These are phyloP conservation scores for Huso huso DNA, from an alignment of 2,797 vertebrate genomes.

Conservation along the genomic window DNA sequence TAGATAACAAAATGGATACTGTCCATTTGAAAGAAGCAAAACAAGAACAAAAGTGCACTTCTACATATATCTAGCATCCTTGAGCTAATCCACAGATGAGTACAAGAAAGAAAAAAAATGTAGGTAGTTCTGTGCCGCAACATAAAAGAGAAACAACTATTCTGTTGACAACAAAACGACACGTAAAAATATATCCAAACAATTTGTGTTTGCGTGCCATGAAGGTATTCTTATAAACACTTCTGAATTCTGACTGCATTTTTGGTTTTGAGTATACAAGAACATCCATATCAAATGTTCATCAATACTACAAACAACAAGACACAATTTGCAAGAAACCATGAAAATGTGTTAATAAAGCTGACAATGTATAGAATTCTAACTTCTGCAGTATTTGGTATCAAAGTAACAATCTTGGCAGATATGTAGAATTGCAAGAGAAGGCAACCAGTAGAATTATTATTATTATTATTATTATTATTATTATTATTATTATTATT, in stretches of 20 bases:
- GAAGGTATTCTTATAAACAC: conserved; percentile 72
- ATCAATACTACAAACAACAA: conserved; percentile 70
- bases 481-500: too few species aligned
- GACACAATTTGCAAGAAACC: conserved; percentile 73
- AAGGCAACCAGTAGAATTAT: conserved; percentile 38
- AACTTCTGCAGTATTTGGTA: conserved; percentile 72
- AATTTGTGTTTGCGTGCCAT: conserved; percentile 72
- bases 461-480: too few species aligned
- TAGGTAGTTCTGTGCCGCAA: conserved; percentile 65
- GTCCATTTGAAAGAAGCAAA: conserved; percentile 41
- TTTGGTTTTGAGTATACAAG: conserved; percentile 83
- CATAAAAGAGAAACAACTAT: conserved; percentile 45
- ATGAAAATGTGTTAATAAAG: conserved; percentile 72
- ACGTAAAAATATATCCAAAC: conserved; percentile 54
- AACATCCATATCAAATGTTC: conserved; percentile 73
- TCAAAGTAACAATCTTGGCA: conserved; percentile 75
- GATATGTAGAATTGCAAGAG: conserved; percentile 46
- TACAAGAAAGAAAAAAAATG: conserved; percentile 56
- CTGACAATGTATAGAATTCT: conserved; percentile 62
- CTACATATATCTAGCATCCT: conserved; percentile 83
- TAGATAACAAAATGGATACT: conserved; percentile 28
- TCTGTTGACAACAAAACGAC: conserved; percentile 50
- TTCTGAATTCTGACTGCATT: conserved; percentile 75
- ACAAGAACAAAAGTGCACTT: conserved; percentile 69
- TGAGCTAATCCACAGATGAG: conserved; percentile 82